A percentile compares a stretch with the other conserved stretches of the same genome.
Evolutionary conservation across 2,888 invertebrate genomes (phyloP).

Genomic region (Cyclophora albipunctata): DNA sequence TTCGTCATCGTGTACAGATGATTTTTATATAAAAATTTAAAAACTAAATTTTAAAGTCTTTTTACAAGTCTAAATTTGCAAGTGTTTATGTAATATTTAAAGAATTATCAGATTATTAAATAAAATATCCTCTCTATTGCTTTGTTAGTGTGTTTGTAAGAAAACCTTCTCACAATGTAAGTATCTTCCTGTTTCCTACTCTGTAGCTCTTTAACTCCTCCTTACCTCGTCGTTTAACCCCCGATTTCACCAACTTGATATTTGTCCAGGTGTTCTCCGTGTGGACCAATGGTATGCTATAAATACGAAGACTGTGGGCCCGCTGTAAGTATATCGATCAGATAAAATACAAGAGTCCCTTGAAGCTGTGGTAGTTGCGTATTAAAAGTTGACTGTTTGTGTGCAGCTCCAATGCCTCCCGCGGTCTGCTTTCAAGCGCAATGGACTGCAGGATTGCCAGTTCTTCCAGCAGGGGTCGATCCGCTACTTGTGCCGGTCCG

Average conservation of each 20-base stretch:
- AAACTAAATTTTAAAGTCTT: constrained; percentile 26
- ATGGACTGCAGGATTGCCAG: constrained; percentile 69
- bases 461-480: constrained; percentile 70
- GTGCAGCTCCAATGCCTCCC: constrained; percentile 67
- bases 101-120: constrained; percentile 13
- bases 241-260: not conserved
- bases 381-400: not conserved
- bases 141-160: constrained; percentile 6
- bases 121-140: constrained; percentile 20
- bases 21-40: constrained; percentile 31
- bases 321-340: constrained; percentile 41
- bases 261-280: constrained; percentile 60
- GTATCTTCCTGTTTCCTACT: constrained; percentile 6
- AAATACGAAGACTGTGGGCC: constrained; percentile 72
- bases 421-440: constrained; percentile 70
- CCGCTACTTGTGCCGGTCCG: constrained; percentile 63
- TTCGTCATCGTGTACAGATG: constrained; percentile 36
- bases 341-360: not conserved
- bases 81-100: constrained; percentile 26
- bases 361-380: too few relatives aligned
- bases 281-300: constrained; percentile 69
- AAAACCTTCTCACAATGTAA: constrained; percentile 24
- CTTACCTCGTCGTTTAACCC: not conserved
- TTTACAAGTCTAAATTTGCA: constrained; percentile 33
- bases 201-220: too few relatives aligned